A percentile compares a stretch with the other conserved stretches of the same genome.
Conservation (phyloP, 2,113 vertebrate genomes). For the Pseudonaja textilis region DNA sequence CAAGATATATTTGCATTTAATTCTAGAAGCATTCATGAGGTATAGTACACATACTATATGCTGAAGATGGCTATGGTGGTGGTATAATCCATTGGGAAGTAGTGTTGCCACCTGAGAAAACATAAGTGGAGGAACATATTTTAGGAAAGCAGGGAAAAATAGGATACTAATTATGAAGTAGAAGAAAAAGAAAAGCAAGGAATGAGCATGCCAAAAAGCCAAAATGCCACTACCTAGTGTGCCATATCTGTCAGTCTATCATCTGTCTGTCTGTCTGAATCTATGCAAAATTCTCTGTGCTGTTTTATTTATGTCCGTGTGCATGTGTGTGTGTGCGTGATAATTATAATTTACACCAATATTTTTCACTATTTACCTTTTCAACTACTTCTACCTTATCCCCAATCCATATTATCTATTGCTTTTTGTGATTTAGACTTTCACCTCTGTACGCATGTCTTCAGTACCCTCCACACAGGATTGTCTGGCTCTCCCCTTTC, state of each 20-base stretch:
- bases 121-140: constrained; percentile 53
- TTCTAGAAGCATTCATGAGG: constrained; percentile 35
- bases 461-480: not conserved
- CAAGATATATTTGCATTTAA: constrained; percentile 9
- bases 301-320: not conserved
- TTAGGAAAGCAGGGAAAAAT: constrained; percentile 48
- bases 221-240: not conserved
- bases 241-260: not conserved
- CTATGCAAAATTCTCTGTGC: not conserved
- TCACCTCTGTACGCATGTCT: not conserved
- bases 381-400: not conserved
- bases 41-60: constrained; percentile 20
- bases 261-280: not conserved
- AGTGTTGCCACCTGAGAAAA: constrained; percentile 54
- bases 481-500: not conserved
- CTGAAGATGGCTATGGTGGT: constrained; percentile 50
- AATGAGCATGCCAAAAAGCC: not conserved
- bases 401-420: not conserved
- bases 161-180: not conserved
- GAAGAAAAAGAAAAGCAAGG: constrained; percentile 22
- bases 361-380: not conserved
- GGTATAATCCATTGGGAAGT: constrained; percentile 57
- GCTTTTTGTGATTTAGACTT: not conserved
- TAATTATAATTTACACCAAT: not conserved
- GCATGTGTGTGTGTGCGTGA: not conserved